Conservation (phyloP, 1,140 invertebrate species). For the Agrypnia vestita region DNA sequence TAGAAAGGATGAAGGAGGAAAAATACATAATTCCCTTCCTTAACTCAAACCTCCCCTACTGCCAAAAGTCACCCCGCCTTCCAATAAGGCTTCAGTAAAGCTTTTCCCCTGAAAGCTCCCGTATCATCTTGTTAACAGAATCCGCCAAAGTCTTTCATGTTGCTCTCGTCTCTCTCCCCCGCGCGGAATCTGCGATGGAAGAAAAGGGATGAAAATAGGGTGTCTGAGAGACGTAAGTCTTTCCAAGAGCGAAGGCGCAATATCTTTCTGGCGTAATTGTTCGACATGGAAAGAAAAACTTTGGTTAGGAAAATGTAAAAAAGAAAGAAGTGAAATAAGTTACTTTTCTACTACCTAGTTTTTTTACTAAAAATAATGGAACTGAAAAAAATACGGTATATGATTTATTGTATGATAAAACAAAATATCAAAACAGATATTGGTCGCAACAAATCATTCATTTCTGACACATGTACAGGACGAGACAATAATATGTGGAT, state of each 20-base stretch:
- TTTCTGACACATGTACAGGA: no score
- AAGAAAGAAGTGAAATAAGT: no score
- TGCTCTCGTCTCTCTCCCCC: background rate
- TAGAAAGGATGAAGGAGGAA: constrained; percentile 17
- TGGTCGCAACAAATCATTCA: no score
- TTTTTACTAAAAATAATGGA: no score
- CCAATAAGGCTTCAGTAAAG: constrained; percentile 59
- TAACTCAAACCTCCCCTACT: constrained; percentile 19
- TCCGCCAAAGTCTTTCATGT: background rate
- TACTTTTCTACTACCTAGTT: no score
- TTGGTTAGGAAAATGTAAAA: background rate
- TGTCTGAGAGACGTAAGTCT: constrained; percentile 40
- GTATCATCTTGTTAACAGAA: constrained; percentile 60
- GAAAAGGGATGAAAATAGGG: constrained; percentile 18
- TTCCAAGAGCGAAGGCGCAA: constrained; percentile 53
- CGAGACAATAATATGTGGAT: no score
- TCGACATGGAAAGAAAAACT: constrained; percentile 41
- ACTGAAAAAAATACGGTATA: no score
- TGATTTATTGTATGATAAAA: no score
- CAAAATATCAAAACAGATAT: no score
- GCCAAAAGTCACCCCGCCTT: constrained; percentile 50
- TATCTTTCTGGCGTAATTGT: constrained; percentile 54
- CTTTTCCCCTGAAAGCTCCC: constrained; percentile 57
- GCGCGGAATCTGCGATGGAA: background rate
- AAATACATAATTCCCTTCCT: constrained; percentile 26